Evolutionary conservation across 2,888 invertebrate species (phyloP), one percentile per base, ranked within the genome.

Genomic region (Sabellastarte sp.): DNA sequence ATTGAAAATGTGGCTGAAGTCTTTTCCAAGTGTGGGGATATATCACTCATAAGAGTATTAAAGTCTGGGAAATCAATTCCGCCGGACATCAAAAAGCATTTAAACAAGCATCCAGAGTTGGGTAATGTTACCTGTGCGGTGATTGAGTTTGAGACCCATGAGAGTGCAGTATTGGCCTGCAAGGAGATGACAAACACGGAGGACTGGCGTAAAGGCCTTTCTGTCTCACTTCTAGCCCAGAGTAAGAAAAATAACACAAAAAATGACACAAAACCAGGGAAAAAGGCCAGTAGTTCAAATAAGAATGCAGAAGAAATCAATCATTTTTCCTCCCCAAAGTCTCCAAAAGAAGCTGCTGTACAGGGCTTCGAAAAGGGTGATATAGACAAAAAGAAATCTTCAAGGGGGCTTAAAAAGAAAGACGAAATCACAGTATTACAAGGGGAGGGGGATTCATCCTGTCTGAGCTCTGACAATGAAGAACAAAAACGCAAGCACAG

Each of bases 1-100:
- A 93, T 95, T 55, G 95, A 95, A 84, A 90, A 90, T 74, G 93
- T 95, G n/a, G 93, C 94, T 0, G 92, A 94, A 79, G 85, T 95
- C 68, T 95, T 96, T 85, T 89, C 90, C 15, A 31, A 57, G 10
- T 95, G 93, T 80, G 95, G 95, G 2, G 93, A 93, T 82, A 93
- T 96, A 53, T 92, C 93, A 1, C 85, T 94, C 50, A 91, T 96
- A 60, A 88, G 95, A 63, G 91, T 95, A 67, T 86, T 95, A 56
- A 87, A 92, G 61, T 94, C 95, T 0, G 94, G 95, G 50, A 93
- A 93, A 85, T 90, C 93, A 10, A 90, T 93, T 60, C 95, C 95
- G 1, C 91, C 93, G 2, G 95, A 95, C 84, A 91, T 95, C 29
- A 89, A 94, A 63, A 93, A 92, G 82, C 93, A 94, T 82, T 90